phyloP scores from a whole-genome alignment of 2,113 vertebrate genomes.

The Trinectes maculatus region DNA sequence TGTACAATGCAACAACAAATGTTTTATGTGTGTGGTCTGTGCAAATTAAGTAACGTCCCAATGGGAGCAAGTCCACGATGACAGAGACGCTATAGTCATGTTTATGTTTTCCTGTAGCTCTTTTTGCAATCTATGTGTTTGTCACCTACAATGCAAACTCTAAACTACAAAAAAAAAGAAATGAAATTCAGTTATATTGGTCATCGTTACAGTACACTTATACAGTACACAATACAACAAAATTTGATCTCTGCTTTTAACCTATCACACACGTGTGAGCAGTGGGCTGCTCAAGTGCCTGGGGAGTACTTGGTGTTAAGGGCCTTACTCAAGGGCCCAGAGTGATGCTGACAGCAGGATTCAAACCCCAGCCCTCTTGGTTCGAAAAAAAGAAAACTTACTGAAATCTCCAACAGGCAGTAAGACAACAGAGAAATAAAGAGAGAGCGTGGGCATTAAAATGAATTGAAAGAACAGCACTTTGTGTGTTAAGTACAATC shows the following conservation, averaged over 20 bases:
- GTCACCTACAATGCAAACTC: constrained; percentile 14
- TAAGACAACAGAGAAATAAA: constrained; percentile 13
- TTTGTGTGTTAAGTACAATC: not conserved
- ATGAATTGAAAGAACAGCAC: not conserved
- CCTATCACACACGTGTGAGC: too few species aligned
- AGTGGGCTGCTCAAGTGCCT: too few species aligned
- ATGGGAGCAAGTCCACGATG: too few species aligned
- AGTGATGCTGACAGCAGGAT: too few species aligned
- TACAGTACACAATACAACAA: too few species aligned
- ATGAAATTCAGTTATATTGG: too few species aligned
- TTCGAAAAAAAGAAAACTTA: constrained; percentile 44
- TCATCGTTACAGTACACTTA: too few species aligned
- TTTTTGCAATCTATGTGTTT: constrained; percentile 18
- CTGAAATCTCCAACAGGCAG: constrained; percentile 36
- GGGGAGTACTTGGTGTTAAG: too few species aligned
- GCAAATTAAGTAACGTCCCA: constrained; percentile 1
- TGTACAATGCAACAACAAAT: constrained; percentile 18
- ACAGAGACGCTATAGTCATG: not conserved
- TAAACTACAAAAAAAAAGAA: constrained; percentile 26
- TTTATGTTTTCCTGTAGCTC: not conserved
- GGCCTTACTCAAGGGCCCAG: too few species aligned
- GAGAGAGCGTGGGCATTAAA: constrained; percentile 2
- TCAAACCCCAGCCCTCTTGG: too few species aligned
- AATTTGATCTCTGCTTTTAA: too few species aligned
- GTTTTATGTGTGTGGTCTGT: not conserved